Evolutionary conservation across 2,113 vertebrate genomes (phyloP).

Genomic region (Megaleporinus macrocephalus): DNA sequence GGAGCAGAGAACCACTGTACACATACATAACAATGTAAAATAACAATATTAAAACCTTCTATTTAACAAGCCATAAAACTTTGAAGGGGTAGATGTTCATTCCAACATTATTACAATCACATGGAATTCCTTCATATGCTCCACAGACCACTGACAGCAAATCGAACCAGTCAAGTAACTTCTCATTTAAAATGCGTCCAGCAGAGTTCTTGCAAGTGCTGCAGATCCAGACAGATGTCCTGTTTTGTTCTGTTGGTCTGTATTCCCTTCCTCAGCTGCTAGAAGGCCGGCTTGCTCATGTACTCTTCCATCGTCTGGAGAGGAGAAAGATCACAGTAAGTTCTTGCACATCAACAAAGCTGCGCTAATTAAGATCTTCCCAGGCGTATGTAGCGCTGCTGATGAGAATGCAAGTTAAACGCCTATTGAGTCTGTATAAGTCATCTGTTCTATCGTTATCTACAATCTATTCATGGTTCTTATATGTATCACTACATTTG

Average conservation of each 20-base stretch:
- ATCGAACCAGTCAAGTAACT: neutral
- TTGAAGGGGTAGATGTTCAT: neutral
- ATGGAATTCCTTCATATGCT: no score
- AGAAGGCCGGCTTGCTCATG: conserved; percentile 84
- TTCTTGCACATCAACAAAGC: neutral
- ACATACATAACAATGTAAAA: neutral
- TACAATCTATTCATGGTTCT: no score
- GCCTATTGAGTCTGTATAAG: no score
- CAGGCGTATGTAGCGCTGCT: no score
- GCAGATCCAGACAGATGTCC: neutral
- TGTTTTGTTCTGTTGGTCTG: conserved; percentile 8
- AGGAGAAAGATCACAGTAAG: conserved; percentile 32
- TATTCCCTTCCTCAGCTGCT: conserved; percentile 28
- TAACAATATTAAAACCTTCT: conserved; percentile 6
- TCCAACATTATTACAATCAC: neutral
- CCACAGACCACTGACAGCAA: neutral
- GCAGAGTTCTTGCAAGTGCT: neutral
- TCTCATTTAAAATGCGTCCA: neutral
- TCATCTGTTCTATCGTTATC: no score
- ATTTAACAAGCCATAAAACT: neutral
- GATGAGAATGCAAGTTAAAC: no score
- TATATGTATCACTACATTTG: no score
- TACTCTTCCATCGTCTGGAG: conserved; percentile 81
- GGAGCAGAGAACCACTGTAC: neutral
- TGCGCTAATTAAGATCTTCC: no score